Percentiles rank a stretch among this genome's conserved stretches.
These are phyloP conservation scores for Adela reaumurella DNA, from an alignment of 2,888 invertebrate genomes.

Conservation along the genomic window DNA sequence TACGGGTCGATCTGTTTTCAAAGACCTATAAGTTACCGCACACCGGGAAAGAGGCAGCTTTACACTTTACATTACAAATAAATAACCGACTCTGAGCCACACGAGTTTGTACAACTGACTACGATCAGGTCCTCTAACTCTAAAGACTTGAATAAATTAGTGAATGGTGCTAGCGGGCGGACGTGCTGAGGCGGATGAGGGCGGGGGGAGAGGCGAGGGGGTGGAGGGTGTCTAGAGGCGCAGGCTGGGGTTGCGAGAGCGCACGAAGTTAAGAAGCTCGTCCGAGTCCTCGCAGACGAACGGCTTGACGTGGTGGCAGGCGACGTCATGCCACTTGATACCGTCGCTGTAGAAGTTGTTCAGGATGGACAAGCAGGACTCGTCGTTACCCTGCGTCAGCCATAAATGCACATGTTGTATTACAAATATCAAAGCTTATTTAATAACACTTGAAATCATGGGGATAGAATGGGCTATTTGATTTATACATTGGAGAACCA, in stretches of 20 bases:
- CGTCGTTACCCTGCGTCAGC: constrained; percentile 73
- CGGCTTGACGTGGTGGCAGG: constrained; percentile 81
- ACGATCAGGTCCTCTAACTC: neutral
- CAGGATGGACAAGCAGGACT: constrained; percentile 82
- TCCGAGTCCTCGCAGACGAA: constrained; percentile 91
- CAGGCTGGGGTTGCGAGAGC: constrained; percentile 82
- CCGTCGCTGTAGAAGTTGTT: constrained; percentile 92
- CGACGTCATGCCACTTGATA: constrained; percentile 84
- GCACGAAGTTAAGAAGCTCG: constrained; percentile 84
- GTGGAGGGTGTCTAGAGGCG: constrained; percentile 59
- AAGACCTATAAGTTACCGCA: no score
- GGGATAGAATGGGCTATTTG: no score
- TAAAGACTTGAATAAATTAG: neutral
- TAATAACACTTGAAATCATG: no score
- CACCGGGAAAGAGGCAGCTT: constrained; percentile 2
- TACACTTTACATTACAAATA: constrained; percentile 1
- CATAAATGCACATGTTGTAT: neutral
- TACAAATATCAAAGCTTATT: no score
- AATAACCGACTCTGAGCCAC: constrained; percentile 15
- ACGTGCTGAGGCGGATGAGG: constrained; percentile 7
- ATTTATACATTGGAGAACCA: no score
- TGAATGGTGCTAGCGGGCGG: no score
- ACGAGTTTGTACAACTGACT: constrained; percentile 44
- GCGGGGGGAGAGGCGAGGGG: constrained; percentile 7
- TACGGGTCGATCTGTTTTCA: no score